phyloP scores from a whole-genome alignment of 2,888 invertebrate genomes.

The Epinotia brunnichana region DNA sequence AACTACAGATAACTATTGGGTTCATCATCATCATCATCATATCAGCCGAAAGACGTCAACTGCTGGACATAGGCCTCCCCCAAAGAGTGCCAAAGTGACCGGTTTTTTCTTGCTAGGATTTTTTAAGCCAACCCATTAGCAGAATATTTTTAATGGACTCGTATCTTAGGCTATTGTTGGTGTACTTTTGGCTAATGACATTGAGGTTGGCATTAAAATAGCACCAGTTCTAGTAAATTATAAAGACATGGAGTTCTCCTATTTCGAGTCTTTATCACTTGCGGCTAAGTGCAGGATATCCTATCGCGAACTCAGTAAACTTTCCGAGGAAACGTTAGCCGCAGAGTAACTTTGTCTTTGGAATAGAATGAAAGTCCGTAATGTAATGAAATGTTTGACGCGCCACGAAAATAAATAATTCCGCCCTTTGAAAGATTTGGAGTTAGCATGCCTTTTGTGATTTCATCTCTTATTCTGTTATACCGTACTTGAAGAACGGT shows the following conservation, averaged over 20 bases:
- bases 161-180: too few species aligned
- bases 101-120: too few species aligned
- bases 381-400: conserved; percentile 21
- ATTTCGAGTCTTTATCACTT: conserved; percentile 35
- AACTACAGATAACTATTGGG: too few species aligned
- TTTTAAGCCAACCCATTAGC: too few species aligned
- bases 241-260: conserved; percentile 12
- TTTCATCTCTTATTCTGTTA: background rate
- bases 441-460: background rate
- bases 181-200: background rate
- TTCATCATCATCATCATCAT: too few species aligned
- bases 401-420: background rate
- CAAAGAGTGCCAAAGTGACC: too few species aligned
- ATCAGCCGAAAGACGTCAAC: too few species aligned
- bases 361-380: conserved; percentile 23
- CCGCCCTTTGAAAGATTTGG: background rate
- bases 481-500: too few species aligned
- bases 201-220: background rate
- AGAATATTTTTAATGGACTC: too few species aligned
- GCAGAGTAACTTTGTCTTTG: conserved; percentile 39
- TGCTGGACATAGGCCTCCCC: too few species aligned
- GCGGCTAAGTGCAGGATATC: conserved; percentile 44
- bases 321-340: conserved; percentile 37
- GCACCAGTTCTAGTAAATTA: conserved; percentile 2
- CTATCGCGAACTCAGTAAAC: conserved; percentile 37